Evolutionary conservation across 2,888 invertebrate species (phyloP).

Genomic region (Sericinus montela): DNA sequence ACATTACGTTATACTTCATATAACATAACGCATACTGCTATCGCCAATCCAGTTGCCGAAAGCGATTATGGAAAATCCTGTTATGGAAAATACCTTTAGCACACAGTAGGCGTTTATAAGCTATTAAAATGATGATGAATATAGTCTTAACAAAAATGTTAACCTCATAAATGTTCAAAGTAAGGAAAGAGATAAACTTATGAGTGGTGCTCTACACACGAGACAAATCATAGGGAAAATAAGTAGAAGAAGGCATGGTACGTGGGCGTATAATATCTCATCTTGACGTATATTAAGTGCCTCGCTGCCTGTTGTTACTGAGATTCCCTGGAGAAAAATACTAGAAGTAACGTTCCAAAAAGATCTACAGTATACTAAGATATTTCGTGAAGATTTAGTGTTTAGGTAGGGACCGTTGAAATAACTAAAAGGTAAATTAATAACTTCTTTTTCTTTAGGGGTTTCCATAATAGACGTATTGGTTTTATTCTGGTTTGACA

Average conservation of each 20-base stretch:
- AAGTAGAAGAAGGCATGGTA: constrained; percentile 16
- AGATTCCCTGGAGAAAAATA: constrained; percentile 19
- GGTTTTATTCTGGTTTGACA: too few species aligned
- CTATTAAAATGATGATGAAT: too few species aligned
- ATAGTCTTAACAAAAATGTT: not conserved
- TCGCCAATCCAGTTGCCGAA: too few species aligned
- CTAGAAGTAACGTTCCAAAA: constrained; percentile 1
- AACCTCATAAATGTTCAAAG: not conserved
- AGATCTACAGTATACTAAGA: not conserved
- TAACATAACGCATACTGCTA: too few species aligned
- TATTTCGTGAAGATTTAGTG: not conserved
- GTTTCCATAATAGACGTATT: too few species aligned
- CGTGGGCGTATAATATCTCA: constrained; percentile 25
- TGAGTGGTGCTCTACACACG: constrained; percentile 9
- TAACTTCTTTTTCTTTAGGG: too few species aligned
- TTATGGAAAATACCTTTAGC: too few species aligned
- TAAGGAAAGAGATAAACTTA: constrained; percentile 2
- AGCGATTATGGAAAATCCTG: too few species aligned
- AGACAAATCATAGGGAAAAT: constrained; percentile 20
- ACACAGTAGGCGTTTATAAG: too few species aligned
- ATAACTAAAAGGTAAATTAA: too few species aligned
- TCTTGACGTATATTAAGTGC: constrained; percentile 28
- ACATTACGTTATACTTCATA: too few species aligned
- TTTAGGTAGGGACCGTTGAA: too few species aligned
- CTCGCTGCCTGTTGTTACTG: constrained; percentile 21